Conservation (phyloP, 2,888 invertebrate species). For the Nomada ferruginata region DNA sequence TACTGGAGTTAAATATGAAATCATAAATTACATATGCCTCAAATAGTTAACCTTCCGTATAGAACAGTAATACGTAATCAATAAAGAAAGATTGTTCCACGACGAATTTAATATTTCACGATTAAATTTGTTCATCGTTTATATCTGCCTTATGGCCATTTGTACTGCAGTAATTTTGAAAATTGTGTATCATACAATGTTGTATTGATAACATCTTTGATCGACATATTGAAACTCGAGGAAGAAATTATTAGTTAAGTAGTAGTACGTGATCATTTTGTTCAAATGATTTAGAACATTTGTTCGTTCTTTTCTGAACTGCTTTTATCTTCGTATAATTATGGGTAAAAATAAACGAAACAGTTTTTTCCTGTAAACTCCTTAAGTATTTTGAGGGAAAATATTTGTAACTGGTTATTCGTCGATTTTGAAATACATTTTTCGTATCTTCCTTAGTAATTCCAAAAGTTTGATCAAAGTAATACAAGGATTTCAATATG, state of each 20-base stretch:
- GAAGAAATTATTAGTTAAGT: background rate
- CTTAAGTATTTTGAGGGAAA: constrained; percentile 12
- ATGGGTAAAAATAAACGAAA: background rate
- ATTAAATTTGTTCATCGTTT: constrained; percentile 46
- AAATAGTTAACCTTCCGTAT: constrained; percentile 40
- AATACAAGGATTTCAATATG: constrained; percentile 67
- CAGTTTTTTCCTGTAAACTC: constrained; percentile 14
- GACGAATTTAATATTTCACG: constrained; percentile 54
- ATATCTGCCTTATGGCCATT: constrained; percentile 61
- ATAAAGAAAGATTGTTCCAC: constrained; percentile 55
- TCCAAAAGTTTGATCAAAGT: constrained; percentile 53
- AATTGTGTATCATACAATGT: constrained; percentile 21
- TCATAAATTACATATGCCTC: constrained; percentile 23
- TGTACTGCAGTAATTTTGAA: constrained; percentile 58
- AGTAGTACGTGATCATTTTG: background rate
- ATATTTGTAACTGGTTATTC: constrained; percentile 36
- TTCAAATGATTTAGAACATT: background rate
- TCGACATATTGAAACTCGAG: background rate
- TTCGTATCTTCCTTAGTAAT: constrained; percentile 33
- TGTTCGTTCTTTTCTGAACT: background rate
- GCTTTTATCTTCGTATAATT: background rate
- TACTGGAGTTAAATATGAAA: constrained; percentile 51
- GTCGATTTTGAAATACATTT: constrained; percentile 31
- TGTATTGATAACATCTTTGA: too few species aligned
- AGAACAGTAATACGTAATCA: constrained; percentile 73